phyloP scores from a whole-genome alignment of 2,888 invertebrate genomes.

The Palloptera scutellata region DNA sequence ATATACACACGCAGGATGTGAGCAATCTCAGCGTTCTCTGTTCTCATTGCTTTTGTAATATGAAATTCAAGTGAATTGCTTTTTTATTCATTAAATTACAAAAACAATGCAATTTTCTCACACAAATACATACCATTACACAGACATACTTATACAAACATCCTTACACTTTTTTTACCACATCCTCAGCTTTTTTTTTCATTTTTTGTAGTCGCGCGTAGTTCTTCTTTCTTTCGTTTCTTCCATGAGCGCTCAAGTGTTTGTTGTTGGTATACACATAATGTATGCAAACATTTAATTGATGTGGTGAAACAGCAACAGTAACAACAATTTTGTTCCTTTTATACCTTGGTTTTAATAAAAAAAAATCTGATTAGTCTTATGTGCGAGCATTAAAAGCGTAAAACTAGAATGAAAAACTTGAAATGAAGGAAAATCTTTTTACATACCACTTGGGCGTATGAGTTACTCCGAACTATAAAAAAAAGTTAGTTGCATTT shows the following conservation, averaged over 20 bases:
- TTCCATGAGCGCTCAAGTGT: neutral
- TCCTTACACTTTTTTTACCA: conserved; percentile 3
- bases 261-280: neutral
- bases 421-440: too few relatives aligned
- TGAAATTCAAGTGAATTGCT: conserved; percentile 11
- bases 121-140: neutral
- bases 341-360: too few relatives aligned
- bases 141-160: neutral
- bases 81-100: conserved; percentile 17
- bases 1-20: too few relatives aligned
- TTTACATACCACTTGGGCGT: too few relatives aligned
- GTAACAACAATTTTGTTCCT: neutral
- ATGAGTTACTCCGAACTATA: too few relatives aligned
- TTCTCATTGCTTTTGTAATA: neutral
- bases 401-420: neutral
- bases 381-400: too few relatives aligned
- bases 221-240: neutral
- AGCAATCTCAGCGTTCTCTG: neutral
- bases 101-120: neutral
- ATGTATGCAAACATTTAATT: neutral
- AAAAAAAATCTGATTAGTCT: too few relatives aligned
- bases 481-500: too few relatives aligned
- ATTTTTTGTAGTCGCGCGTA: neutral
- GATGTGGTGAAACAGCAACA: neutral
- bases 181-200: neutral